These are phyloP conservation scores for Campodea augens DNA, from an alignment of 1,140 invertebrate genomes.

Conservation along the genomic window DNA sequence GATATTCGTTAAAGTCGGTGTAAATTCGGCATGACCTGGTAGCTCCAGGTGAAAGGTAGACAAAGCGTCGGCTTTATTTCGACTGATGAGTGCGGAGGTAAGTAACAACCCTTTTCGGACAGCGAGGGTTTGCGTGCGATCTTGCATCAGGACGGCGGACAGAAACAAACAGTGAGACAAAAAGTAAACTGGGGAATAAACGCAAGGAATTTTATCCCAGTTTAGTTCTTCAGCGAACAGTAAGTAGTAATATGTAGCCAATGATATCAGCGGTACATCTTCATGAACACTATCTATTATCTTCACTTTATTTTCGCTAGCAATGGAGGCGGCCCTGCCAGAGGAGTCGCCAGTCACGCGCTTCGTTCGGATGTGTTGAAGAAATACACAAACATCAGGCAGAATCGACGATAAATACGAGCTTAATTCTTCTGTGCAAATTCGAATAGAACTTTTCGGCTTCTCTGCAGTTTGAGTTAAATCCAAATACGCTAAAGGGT, in stretches of 20 bases:
- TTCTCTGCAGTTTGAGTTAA: constrained; percentile 25
- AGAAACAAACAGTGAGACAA: constrained; percentile 35
- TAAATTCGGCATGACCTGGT: constrained; percentile 34
- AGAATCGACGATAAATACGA: not conserved
- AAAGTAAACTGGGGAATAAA: constrained; percentile 41
- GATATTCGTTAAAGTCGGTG: constrained; percentile 34
- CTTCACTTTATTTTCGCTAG: not conserved
- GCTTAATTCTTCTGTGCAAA: constrained; percentile 3
- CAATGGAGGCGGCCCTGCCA: not conserved
- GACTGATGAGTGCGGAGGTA: constrained; percentile 28
- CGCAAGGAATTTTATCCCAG: constrained; percentile 33
- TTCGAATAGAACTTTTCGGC: not conserved
- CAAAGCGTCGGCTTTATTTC: constrained; percentile 25
- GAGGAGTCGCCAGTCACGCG: not conserved
- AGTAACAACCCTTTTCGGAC: constrained; percentile 43
- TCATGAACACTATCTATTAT: constrained; percentile 6
- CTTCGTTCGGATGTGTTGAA: constrained; percentile 1
- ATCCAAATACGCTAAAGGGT: constrained; percentile 46
- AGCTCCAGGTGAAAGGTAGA: constrained; percentile 31
- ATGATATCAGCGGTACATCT: constrained; percentile 27
- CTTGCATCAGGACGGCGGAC: constrained; percentile 31
- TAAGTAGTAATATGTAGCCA: constrained; percentile 41
- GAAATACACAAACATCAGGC: constrained; percentile 4
- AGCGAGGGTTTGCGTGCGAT: constrained; percentile 32
- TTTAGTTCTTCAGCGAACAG: constrained; percentile 34